Conservation (phyloP, 2,113 vertebrate species). For the Heterocephalus glaber region DNA sequence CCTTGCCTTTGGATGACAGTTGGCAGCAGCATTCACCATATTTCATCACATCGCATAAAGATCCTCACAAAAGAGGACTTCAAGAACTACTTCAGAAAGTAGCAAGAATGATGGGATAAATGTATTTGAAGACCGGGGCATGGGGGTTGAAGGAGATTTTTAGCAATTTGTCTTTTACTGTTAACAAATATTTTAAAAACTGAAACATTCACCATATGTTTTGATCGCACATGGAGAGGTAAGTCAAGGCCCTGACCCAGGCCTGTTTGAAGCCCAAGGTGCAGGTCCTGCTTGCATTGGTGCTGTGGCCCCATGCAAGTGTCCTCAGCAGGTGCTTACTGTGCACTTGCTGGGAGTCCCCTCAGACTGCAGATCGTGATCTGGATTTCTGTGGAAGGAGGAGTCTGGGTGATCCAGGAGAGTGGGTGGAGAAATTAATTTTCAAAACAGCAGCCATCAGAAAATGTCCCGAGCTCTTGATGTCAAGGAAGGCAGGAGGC, state of each 20-base stretch:
- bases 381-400: not conserved
- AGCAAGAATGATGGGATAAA: not conserved
- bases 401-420: not conserved
- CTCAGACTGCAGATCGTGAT: not conserved
- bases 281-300: rapidly evolving
- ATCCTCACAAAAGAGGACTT: not conserved
- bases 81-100: not conserved
- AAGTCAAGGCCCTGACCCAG: not conserved
- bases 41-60: not conserved
- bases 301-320: not conserved
- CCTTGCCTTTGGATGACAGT: not conserved
- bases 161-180: not conserved
- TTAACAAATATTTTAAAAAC: not conserved
- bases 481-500: not conserved
- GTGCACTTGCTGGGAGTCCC: not conserved
- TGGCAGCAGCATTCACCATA: not conserved
- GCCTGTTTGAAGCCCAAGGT: not conserved
- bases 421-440: not conserved
- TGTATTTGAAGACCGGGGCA: not conserved
- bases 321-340: not conserved
- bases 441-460: not conserved
- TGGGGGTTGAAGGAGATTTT: not conserved
- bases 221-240: not conserved
- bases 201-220: not conserved
- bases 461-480: not conserved